phyloP scores from a whole-genome alignment of 1,140 invertebrate genomes.

The Caenorhabditis brenneri region DNA sequence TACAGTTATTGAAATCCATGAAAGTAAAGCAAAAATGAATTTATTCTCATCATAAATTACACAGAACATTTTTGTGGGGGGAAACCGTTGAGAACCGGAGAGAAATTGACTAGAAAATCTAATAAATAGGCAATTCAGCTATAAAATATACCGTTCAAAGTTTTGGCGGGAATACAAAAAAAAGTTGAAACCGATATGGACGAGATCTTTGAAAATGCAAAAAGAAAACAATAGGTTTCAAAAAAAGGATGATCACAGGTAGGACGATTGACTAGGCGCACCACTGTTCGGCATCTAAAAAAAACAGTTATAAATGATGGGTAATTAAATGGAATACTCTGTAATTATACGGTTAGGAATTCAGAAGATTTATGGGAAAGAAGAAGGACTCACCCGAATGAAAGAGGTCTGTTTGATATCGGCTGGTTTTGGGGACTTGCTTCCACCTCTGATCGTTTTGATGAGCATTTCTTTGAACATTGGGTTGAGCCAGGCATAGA shows the following conservation, averaged over 20 bases:
- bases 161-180: background rate
- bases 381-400: background rate
- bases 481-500: slow-evolving; percentile 97
- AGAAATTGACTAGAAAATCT: background rate
- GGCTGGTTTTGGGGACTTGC: background rate
- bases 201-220: background rate
- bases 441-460: slow-evolving; percentile 72
- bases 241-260: background rate
- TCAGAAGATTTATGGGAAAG: slow-evolving; percentile 1
- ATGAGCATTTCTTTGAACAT: slow-evolving; percentile 97
- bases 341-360: background rate
- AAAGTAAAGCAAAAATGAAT: background rate
- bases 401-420: slow-evolving; percentile 5
- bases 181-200: background rate
- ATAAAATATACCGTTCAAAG: background rate
- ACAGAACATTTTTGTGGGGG: background rate
- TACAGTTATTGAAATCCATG: too few relatives aligned
- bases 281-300: slow-evolving; percentile 35
- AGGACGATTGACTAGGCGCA: slow-evolving; percentile 15
- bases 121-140: background rate
- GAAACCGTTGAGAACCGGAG: background rate
- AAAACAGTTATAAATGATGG: background rate
- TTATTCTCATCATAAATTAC: slow-evolving; percentile 21
- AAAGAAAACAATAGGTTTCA: too few relatives aligned
- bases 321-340: background rate